Evolutionary conservation across 30 jellyfish, hydroid and myxozoan genomes (phyloP), one percentile per base, ranked within the genome.

Genomic region (Chrysaora quinquecirrha): DNA sequence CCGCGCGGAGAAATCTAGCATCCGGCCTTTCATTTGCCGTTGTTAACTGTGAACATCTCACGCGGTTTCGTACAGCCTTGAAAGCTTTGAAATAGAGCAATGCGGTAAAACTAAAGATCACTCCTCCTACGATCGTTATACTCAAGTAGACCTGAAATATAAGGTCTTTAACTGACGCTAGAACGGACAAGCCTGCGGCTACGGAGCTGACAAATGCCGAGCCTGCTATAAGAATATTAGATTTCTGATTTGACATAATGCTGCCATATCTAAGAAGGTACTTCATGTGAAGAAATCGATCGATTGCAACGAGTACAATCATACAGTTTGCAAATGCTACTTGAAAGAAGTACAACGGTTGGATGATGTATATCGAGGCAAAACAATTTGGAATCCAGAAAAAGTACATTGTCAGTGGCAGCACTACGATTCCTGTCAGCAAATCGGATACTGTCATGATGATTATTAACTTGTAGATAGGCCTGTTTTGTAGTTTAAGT

Each of bases 261-360:
- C 22, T 30, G 63, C 19, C 33, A 30, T 58, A 75, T 25, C 38
- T 32, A 4, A 3, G 21, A 30, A 30, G 21, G 0, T 9, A 23
- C 65, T 28, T 60, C 38, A 75, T 52, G 12, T 52, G 64, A 7
- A 22, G 22, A 18, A 56, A 77, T n/a, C 88, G 22, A 47, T 77
- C 88, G n/a, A 62, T 23, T 1, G 88, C 88, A 3, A 77, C 48
- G 0, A 58, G 28, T 1, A 35, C 25, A 19, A 77, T 77, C 88
- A 77, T 77, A 2, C 34, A 27, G 0, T 79, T 75, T 32, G 79
- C 35, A 35, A 77, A 58, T 48, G 60, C 71, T n/a, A 75, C 60
- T 25, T 56, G 58, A 0, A 65, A 30, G 30, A 9, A 34, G 0
- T 60, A 71, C 88, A 77, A 11, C 23, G 12, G 23, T 34, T 77